Evolutionary conservation across 2,888 invertebrate species (phyloP), one percentile per base, ranked within the genome.

Genomic region (Troilus luridus): DNA sequence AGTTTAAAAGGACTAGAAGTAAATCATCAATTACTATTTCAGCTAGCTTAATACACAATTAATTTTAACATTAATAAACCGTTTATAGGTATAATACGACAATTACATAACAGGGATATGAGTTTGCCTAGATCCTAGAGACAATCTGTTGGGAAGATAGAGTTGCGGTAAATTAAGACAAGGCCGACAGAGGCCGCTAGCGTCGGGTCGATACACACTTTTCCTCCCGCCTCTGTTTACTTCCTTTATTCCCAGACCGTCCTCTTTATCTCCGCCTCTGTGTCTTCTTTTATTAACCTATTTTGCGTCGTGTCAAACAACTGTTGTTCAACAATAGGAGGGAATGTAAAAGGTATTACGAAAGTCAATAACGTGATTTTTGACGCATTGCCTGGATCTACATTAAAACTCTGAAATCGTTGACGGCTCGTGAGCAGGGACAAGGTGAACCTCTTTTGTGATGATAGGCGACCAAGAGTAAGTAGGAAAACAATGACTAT

Each of bases 171-270:
- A 77, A 41, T 77, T 77, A 77, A 77, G 72, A 77, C 72, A 77
- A 77, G 14, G 41, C 27, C 72, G 24, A 77, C 24, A 77, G 72
- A 41, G 72, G 72, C 72, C 72, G 72, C 72, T 77, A 21, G 72
- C 27, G 27, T 77, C 27, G 72, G 72, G 72, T 77, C 72, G 72
- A 77, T 77, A 77, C 72, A 41, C 72, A 77, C 72, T 77, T 77
- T 77, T 77, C 72, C 72, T 24, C 14, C 24, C 72, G 27, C 8
- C 24, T 77, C 72, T 77, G 72, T 77, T 77, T 77, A 77, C 72
- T 41, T 77, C 72, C 72, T 77, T 77, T 77, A 27, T 77, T 77
- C 72, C 41, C 27, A 77, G 27, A 14, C 41, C 67, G 24, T 8
- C 14, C 24, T 77, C 27, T 77, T 77, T 77, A 77, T 77, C 72